Percentiles rank a stretch among this genome's conserved stretches.
Evolutionary conservation across 2,113 vertebrate genomes (phyloP).

Genomic region (Lophius piscatorius): DNA sequence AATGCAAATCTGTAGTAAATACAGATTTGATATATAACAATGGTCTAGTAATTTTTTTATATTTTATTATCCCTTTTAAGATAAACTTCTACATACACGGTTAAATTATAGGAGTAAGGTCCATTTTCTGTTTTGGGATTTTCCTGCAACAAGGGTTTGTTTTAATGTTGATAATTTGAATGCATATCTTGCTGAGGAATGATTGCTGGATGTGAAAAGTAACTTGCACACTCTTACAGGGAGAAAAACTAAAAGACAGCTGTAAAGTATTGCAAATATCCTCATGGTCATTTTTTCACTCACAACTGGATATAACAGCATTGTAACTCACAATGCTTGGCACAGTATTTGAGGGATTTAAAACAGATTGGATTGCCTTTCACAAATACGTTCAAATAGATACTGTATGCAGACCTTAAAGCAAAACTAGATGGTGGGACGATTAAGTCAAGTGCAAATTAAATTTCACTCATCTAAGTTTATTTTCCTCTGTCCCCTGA

Average conservation of each 20-base stretch:
- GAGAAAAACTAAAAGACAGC: conserved; percentile 23
- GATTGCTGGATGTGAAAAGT: not conserved
- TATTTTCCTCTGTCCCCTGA: conserved; percentile 19
- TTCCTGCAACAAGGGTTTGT: not conserved
- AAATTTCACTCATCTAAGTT: not conserved
- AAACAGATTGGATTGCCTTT: conserved; percentile 55
- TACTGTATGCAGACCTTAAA: conserved; percentile 25
- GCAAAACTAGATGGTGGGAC: conserved; percentile 29
- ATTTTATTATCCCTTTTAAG: too few relatives aligned
- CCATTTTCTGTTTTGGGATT: not conserved
- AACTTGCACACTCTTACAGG: not conserved
- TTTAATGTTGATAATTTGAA: not conserved
- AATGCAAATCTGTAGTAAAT: too few relatives aligned
- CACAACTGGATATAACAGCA: conserved; percentile 38
- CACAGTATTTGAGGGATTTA: conserved; percentile 62
- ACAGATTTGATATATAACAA: too few relatives aligned
- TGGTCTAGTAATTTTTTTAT: too few relatives aligned
- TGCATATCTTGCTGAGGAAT: conserved; percentile 1
- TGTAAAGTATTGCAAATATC: conserved; percentile 46
- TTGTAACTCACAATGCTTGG: conserved; percentile 49
- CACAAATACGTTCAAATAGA: conserved; percentile 36
- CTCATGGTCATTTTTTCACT: conserved; percentile 66
- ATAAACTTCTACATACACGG: too few relatives aligned
- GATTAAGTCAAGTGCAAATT: conserved; percentile 14
- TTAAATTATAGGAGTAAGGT: not conserved